phyloP scores from a whole-genome alignment of 2,888 invertebrate species.

The Acrocera orbiculus region DNA sequence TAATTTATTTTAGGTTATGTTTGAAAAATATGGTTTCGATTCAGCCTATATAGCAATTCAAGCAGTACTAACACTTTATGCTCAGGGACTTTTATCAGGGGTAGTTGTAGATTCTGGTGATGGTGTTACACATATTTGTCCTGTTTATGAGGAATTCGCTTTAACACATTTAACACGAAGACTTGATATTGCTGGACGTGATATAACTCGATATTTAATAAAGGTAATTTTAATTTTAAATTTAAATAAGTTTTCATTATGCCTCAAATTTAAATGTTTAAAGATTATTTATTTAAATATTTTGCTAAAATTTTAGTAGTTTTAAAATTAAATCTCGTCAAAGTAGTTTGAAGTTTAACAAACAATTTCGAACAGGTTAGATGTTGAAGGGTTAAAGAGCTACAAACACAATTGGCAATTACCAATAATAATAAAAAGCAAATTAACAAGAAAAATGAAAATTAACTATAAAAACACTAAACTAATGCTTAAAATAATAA shows the following conservation, averaged over 20 bases:
- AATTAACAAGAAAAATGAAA: too few species aligned
- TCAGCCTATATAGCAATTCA: slow-evolving; percentile 92
- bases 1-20: slow-evolving; percentile 59
- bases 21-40: slow-evolving; percentile 89
- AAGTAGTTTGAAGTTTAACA: too few species aligned
- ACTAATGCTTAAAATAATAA: too few species aligned
- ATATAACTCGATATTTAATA: slow-evolving; percentile 94
- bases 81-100: slow-evolving; percentile 91
- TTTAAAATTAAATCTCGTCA: too few species aligned
- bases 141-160: slow-evolving; percentile 94
- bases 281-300: too few species aligned
- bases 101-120: slow-evolving; percentile 99
- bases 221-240: slow-evolving; percentile 40
- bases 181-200: slow-evolving; percentile 92
- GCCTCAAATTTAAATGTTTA: neutral
- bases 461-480: too few species aligned
- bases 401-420: too few species aligned
- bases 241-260: neutral
- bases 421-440: too few species aligned
- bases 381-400: too few species aligned
- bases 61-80: slow-evolving; percentile 88
- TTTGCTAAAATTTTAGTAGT: too few species aligned
- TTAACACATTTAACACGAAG: slow-evolving; percentile 87
- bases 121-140: slow-evolving; percentile 98
- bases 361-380: too few species aligned